Percentiles rank a stretch among this genome's conserved stretches.
Conservation (phyloP, 2,113 vertebrate genomes). For the Alouatta palliata region DNA sequence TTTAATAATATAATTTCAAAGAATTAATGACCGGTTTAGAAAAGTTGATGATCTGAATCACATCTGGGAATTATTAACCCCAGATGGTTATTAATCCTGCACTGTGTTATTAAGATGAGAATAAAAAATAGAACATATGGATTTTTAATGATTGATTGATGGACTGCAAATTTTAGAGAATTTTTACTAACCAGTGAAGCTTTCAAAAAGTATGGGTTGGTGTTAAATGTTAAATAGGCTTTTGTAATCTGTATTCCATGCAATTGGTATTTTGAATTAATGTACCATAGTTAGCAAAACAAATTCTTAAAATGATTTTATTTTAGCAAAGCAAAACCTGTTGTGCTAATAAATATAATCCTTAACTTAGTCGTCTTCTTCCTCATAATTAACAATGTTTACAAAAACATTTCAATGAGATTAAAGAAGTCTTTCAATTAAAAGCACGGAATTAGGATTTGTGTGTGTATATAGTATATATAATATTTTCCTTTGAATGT, state of each 20-base stretch:
- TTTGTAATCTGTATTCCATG: constrained; percentile 12
- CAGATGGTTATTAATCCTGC: constrained; percentile 55
- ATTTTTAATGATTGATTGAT: constrained; percentile 64
- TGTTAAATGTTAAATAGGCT: constrained; percentile 60
- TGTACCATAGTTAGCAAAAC: constrained; percentile 49
- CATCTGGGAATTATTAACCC: constrained; percentile 58
- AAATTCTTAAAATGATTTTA: constrained; percentile 31
- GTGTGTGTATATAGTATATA: background rate
- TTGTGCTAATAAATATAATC: constrained; percentile 20
- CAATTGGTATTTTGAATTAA: constrained; percentile 65
- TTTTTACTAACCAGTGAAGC: constrained; percentile 53
- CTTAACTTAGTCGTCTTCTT: constrained; percentile 18
- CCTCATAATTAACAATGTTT: background rate
- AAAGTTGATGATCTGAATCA: constrained; percentile 67
- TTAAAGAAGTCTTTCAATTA: background rate
- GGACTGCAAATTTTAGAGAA: constrained; percentile 52
- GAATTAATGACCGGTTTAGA: constrained; percentile 66
- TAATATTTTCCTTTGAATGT: background rate
- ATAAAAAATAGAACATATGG: constrained; percentile 63
- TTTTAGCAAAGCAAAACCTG: constrained; percentile 32
- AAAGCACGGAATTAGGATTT: background rate
- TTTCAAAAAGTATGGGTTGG: constrained; percentile 58
- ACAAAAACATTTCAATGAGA: background rate
- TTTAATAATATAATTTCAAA: constrained; percentile 8
- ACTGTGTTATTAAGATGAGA: constrained; percentile 56